Base-by-base conservation (phyloP, 2,113 vertebrate species). In the Misgurnus anguillicaudatus region DNA sequence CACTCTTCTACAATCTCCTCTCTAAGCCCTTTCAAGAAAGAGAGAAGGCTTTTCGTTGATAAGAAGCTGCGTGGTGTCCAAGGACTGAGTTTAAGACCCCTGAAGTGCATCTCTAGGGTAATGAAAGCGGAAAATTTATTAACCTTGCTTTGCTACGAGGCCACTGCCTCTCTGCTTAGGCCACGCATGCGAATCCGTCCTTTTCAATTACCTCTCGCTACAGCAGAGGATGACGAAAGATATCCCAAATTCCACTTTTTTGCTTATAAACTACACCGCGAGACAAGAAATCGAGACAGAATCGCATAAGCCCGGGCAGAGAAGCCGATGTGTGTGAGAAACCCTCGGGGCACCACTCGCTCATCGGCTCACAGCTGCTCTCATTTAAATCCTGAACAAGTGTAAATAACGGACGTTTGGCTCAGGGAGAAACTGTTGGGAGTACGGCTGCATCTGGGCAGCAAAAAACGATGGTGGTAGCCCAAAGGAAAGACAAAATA, bases 81-180 rank as follows among this genome's bases (percentile, higher is more conserved):
- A 78, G 21, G 75, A 70, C 79, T 71, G 87, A 81, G 88, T 89
- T 90, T 89, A 88, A 88, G 88, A 88, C 89, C 88, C 86, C 89
- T 91, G 86, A 69, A 91, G 89, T 86, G 90, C 91, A 92, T 91
- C 90, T 92, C 87, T 74, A 83, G 84, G 88, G 89, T 91, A 90
- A 92, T 90, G 87, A 88, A 88, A 92, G 80, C 89, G 90, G 84
- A 88, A 91, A 91, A 91, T 88, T 91, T 91, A 92, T 92, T 93
- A 93, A 91, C 87, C 89, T 87, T 48, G 85, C 89, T 92, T 90
- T 90, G 81, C 87, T 77, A 86, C 62, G 16, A 82, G 89, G 88
- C 86, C 88, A 88, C 75, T 88, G 90, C 87, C 85, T 89, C 88
- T 91, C 90, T 86, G 90, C 92, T 93, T 91, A 92, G 85, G 72